Base-by-base conservation (phyloP, 2,888 invertebrate genomes). In the Alsophila aescularia region DNA sequence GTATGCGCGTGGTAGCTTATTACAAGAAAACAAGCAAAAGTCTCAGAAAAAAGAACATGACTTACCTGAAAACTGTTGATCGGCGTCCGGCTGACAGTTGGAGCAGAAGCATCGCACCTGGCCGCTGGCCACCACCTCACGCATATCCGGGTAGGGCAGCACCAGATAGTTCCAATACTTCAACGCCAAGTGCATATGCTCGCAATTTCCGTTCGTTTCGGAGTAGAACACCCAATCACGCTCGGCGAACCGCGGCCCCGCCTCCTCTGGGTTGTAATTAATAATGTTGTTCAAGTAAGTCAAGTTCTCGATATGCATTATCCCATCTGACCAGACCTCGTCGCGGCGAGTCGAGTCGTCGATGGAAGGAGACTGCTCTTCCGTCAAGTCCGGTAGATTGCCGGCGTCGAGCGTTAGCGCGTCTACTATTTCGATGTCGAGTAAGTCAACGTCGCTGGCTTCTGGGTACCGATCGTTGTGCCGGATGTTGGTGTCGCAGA, bases 391-490 rank as follows among this genome's bases (percentile, higher is more conserved):
- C 0, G 90, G 89, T 54, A 89, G 62, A 43, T 88, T 89, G 0
- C 81, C 84, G 0, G 84, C 77, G 41, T 89, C 88, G 1, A 88
- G 66, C 0, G 87, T 82, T 37, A 89, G 65, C 0, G 84, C 89
- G 15, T 86, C 85, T 77, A 88, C 79, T 4, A 89, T 83, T 52
- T 87, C 87, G 36, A 81, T 83, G 43, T 88, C 89, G 6, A 89
- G 68, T 42, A 82, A 83, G 16, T 89, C 90, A 0, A 83, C 87
- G 43, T 88, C 87, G 24, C 71, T 83, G 0, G 85, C 87, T 47
- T 90, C 90, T 0, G 90, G 90, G 50, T 88, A 90, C 1, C 83
- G 79, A 51, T 90, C 87, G 59, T 90, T 90, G 59, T 89, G 89
- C 0, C 79, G 82, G n/a, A 88, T 89, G 55, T 90, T 90, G 0